A percentile compares a stretch with the other conserved stretches of the same genome.
Conservation (phyloP, 2,888 invertebrate species). For the Lasiommata megera region DNA sequence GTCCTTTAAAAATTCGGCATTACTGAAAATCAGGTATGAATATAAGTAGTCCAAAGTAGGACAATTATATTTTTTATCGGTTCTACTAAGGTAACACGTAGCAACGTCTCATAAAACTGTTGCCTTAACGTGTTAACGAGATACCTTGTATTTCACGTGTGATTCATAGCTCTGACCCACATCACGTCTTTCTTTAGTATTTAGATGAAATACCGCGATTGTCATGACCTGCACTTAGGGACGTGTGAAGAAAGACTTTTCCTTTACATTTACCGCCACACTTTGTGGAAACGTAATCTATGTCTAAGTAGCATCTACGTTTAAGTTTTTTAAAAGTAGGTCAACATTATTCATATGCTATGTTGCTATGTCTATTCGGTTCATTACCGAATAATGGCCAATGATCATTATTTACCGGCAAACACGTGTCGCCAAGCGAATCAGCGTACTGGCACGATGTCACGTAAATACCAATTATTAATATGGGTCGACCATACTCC, state of each 20-base stretch:
- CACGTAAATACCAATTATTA: too few species aligned
- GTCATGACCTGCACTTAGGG: slow-evolving; percentile 21
- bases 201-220: slow-evolving; percentile 26
- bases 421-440: too few species aligned
- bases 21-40: too few species aligned
- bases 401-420: too few species aligned
- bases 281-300: slow-evolving; percentile 1
- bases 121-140: slow-evolving; percentile 44
- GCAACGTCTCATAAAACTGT: slow-evolving; percentile 55
- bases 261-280: background rate
- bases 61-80: background rate
- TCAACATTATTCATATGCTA: too few species aligned
- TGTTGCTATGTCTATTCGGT: too few species aligned
- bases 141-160: slow-evolving; percentile 48
- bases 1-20: too few species aligned
- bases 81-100: slow-evolving; percentile 38
- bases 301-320: background rate
- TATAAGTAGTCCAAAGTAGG: background rate
- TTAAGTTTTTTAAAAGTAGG: background rate
- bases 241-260: slow-evolving; percentile 18
- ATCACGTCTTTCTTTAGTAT: slow-evolving; percentile 42
- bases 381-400: too few species aligned
- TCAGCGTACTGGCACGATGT: too few species aligned
- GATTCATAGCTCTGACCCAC: slow-evolving; percentile 65
- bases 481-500: too few species aligned